Base-by-base conservation (phyloP, 1,140 invertebrate species). In the Drosophila suzukii region DNA sequence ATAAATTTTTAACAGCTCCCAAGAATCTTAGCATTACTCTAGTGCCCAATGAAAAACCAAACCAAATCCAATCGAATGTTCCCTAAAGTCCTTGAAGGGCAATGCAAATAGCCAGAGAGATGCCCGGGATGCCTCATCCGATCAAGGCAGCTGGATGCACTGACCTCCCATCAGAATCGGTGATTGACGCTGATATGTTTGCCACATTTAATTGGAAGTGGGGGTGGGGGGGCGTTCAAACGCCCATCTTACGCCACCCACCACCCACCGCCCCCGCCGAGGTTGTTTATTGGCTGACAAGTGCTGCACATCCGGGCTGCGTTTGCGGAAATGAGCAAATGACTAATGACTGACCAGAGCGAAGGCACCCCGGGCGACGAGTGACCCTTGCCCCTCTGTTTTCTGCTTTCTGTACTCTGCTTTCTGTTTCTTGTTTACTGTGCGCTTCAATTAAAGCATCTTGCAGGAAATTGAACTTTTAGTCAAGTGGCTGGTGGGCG, bases 381-480 rank as follows among this genome's bases (percentile, higher is more conserved):
- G 44, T 57, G 38, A 36, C 47, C 58, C 44, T 24, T 46, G 24
- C 43, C 38, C 47, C 56, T 15, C 38, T 32, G 36, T 17, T 13
- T 41, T 13, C 43, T 32, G 50, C 7, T 71, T 50, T 67, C 24
- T 36, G 47, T 34, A 46, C 44, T 57, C 15, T 34, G 36, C 44
- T 49, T 41, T n/a, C 20, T 58, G 36, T 47, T 56, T 63, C 56
- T 66, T 86, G 78, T 88, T 88, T 88, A 61, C 84, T 77, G 56
- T 74, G 75, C 84, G 76, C 80, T 89, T 88, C 84, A 88, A 88
- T 88, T 88, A 89, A 89, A 88, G 83, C 75, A 78, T 68, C 82
- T 76, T 76, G 75, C 83, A 88, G 83, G 83, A 86, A 86, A 88
- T 89, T 88, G 84, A 88, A 88, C 84, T 89, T 88, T 89, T 83